Evolutionary conservation across 1,140 invertebrate genomes (phyloP).

Genomic region (Andrena cerasifolii): DNA sequence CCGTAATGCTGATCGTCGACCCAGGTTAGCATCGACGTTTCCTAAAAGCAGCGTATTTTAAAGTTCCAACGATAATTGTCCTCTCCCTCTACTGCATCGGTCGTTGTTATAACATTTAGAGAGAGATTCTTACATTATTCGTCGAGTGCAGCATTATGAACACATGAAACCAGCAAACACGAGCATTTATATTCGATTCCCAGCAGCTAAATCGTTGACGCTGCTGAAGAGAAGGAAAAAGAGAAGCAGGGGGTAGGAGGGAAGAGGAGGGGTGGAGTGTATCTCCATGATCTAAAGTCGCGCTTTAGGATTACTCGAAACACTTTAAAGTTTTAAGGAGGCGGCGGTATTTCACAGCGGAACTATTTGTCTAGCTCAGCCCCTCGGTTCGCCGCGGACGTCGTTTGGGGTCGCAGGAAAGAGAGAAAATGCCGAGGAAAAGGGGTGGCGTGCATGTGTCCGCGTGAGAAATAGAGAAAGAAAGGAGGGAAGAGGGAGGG

Average conservation of each 20-base stretch:
- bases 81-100: too few relatives aligned
- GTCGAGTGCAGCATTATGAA: too few relatives aligned
- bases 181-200: too few relatives aligned
- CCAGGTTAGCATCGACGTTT: slow-evolving; percentile 72
- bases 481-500: neutral
- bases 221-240: neutral
- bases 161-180: too few relatives aligned
- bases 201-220: too few relatives aligned
- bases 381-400: slow-evolving; percentile 59
- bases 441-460: slow-evolving; percentile 30
- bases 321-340: slow-evolving; percentile 74
- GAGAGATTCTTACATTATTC: too few relatives aligned
- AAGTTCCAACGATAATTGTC: too few relatives aligned
- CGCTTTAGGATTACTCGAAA: slow-evolving; percentile 69
- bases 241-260: neutral
- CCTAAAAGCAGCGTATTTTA: too few relatives aligned
- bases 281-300: slow-evolving; percentile 63
- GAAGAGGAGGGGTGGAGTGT: neutral
- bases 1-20: slow-evolving; percentile 81
- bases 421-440: slow-evolving; percentile 10
- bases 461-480: slow-evolving; percentile 27
- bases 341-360: slow-evolving; percentile 75
- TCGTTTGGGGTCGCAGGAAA: slow-evolving; percentile 34
- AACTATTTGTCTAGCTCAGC: slow-evolving; percentile 79
- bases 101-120: too few relatives aligned